Evolutionary conservation across 2,888 invertebrate species (phyloP).

Genomic region (Petrolisthes manimaculis): DNA sequence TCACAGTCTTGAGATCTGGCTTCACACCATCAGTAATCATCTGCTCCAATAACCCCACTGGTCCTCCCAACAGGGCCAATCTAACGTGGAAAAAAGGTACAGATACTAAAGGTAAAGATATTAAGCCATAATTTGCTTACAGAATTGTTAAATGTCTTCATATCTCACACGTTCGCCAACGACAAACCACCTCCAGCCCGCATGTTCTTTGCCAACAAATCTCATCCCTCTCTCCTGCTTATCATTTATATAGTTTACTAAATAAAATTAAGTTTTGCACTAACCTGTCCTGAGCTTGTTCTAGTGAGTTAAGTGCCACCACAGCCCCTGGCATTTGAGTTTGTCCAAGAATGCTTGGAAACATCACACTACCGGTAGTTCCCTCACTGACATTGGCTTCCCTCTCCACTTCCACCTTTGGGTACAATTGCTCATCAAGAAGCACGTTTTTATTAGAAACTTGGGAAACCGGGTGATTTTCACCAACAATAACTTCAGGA

Average conservation of each 20-base stretch:
- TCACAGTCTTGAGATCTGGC: slow-evolving; percentile 85
- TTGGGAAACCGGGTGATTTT: no score
- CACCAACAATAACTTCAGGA: no score
- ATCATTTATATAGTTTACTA: background rate
- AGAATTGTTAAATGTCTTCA: background rate
- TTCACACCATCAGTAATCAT: slow-evolving; percentile 79
- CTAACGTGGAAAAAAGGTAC: slow-evolving; percentile 68
- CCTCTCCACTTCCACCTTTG: background rate
- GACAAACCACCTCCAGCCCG: background rate
- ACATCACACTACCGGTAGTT: background rate
- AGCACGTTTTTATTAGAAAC: no score
- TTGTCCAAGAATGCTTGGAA: background rate
- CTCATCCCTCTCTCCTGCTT: background rate
- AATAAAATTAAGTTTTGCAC: background rate
- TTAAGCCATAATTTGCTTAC: background rate
- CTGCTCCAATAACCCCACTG: slow-evolving; percentile 79
- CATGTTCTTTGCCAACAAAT: background rate
- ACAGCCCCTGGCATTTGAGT: background rate
- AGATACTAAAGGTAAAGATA: background rate
- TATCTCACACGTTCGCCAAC: background rate
- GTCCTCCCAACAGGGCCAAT: slow-evolving; percentile 84
- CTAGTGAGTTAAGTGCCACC: background rate
- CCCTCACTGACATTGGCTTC: background rate
- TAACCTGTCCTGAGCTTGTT: background rate
- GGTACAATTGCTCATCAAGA: background rate